Evolutionary conservation across 2,888 invertebrate genomes (phyloP), one percentile per base, ranked within the genome.

Genomic region (Tortrix viridana): DNA sequence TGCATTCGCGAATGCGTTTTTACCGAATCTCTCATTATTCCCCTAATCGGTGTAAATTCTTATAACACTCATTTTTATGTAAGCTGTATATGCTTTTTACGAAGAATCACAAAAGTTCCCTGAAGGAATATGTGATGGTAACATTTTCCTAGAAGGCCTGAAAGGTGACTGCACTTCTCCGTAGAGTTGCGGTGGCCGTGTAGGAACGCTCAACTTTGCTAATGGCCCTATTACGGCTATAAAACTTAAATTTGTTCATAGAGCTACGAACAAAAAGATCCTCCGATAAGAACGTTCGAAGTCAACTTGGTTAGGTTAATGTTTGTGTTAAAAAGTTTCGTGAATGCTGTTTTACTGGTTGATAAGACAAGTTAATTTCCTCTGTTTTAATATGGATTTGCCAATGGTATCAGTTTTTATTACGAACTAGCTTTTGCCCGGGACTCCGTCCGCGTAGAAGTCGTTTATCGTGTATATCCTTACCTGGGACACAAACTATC

Each of bases 151-250:
- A 66, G 74, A 71, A 79, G 67, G 71, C 65, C 72, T 74, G 71
- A 81, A 83, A 85, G 88, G 86, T 88, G 85, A 89, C 85, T 89
- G 88, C 84, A 87, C 87, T 88, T 84, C 82, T 73, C 67, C 74
- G 84, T 79, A 85, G 79, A 71, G 67, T 70, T 75, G 65, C 71
- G 71, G 81, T 14, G 81, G 74, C 82, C 79, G 74, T 80, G 77
- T 80, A 71, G 79, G 77, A 80, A 69, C 65, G 67, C 72, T 68
- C 66, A 88, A 87, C 80, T 84, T 82, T 64, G 66, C 74, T 72
- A 75, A 71, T 71, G 74, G 71, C 76, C 76, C 72, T 73, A 75
- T 79, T 77, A 74, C 71, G 74, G 74, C 70, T 74, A 72, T 80
- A 74, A 82, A 76, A 83, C 75, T 84, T 80, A 81, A 76, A 79